phyloP scores from a whole-genome alignment of 2,113 vertebrate species.

The Platichthys stellatus region DNA sequence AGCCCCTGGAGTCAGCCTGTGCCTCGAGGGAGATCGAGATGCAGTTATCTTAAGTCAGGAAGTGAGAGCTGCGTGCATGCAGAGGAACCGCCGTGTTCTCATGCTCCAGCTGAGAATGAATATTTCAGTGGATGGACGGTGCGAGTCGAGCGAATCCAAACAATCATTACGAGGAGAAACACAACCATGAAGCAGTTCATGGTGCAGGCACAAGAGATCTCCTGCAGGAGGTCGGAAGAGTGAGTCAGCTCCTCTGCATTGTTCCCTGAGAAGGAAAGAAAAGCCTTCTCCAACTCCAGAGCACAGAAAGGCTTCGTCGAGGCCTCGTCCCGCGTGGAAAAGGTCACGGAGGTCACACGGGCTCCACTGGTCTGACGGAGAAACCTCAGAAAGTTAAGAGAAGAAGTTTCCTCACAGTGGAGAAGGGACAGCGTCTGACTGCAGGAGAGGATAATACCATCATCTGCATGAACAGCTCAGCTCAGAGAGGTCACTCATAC shows the following conservation, averaged over 20 bases:
- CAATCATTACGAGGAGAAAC: too few species aligned
- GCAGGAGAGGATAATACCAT: constrained; percentile 52
- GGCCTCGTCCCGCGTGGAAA: background rate
- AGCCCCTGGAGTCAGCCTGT: too few species aligned
- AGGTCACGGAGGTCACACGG: background rate
- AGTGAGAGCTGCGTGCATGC: background rate
- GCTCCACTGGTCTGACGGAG: background rate
- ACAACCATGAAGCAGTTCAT: too few species aligned
- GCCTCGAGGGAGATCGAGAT: too few species aligned
- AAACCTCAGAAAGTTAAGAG: background rate
- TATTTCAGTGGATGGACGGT: constrained; percentile 17
- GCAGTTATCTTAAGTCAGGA: background rate
- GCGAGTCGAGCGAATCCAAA: too few species aligned
- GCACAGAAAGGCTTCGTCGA: constrained; percentile 11
- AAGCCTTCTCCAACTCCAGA: background rate
- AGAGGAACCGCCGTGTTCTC: background rate
- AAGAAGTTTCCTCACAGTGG: constrained; percentile 10
- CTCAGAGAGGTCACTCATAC: constrained; percentile 17
- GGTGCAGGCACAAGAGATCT: too few species aligned
- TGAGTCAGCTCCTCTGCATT: constrained; percentile 12
- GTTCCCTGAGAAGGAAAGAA: background rate
- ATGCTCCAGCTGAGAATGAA: constrained; percentile 9
- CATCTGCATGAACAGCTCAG: constrained; percentile 69
- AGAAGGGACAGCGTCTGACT: constrained; percentile 31
- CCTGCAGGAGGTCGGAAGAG: too few species aligned